A percentile compares a stretch with the other conserved stretches of the same genome.
phyloP scores from a whole-genome alignment of 2,888 invertebrate genomes.

The Xestoiulus laeticollis region DNA sequence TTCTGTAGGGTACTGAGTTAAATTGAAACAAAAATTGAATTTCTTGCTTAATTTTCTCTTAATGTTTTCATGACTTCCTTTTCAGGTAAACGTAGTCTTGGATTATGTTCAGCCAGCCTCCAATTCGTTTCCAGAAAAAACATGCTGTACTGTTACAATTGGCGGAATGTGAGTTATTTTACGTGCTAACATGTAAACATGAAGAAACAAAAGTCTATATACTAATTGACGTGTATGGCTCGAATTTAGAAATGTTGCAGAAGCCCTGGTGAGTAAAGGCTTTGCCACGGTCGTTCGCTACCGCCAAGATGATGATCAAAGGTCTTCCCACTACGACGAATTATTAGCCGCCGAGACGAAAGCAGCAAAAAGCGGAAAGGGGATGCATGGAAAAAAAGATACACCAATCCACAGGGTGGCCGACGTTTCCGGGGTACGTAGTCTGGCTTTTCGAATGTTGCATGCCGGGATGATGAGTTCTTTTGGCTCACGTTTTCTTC shows the following conservation, averaged over 20 bases:
- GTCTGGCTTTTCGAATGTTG: not conserved
- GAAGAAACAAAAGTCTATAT: not conserved
- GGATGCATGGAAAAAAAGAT: conserved; percentile 89
- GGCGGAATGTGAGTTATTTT: conserved; percentile 73
- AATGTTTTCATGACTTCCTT: not conserved
- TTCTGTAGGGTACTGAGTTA: too few species aligned
- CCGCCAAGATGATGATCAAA: conserved; percentile 93
- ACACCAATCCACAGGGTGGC: conserved; percentile 80
- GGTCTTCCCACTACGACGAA: conserved; percentile 92
- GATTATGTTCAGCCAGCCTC: conserved; percentile 97
- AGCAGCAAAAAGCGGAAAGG: conserved; percentile 84
- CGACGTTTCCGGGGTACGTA: conserved; percentile 76
- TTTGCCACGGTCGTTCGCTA: conserved; percentile 92
- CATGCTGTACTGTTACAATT: conserved; percentile 89
- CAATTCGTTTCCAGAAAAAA: conserved; percentile 90
- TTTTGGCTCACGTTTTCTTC: not conserved
- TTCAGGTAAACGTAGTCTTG: conserved; percentile 78
- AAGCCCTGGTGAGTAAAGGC: conserved; percentile 91
- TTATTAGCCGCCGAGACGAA: conserved; percentile 91
- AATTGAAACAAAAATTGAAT: too few species aligned
- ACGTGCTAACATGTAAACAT: too few species aligned
- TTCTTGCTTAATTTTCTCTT: not conserved
- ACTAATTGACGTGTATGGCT: too few species aligned
- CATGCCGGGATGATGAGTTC: not conserved
- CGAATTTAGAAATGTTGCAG: conserved; percentile 82